phyloP scores from a whole-genome alignment of 2,888 invertebrate species.

The Cheilosia grossa region DNA sequence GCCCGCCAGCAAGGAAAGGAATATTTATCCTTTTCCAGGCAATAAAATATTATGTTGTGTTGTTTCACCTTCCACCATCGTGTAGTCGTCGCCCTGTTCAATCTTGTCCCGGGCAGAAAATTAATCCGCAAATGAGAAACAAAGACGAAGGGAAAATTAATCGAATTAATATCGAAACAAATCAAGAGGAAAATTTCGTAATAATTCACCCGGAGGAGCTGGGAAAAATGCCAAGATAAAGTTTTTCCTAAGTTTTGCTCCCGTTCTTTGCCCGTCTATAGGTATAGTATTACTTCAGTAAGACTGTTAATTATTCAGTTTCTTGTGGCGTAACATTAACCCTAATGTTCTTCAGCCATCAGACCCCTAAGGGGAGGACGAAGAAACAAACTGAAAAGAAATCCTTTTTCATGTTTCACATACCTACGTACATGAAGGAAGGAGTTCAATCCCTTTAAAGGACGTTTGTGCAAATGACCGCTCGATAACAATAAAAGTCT shows the following conservation, averaged over 20 bases:
- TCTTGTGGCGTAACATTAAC: constrained; percentile 34
- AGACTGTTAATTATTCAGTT: constrained; percentile 60
- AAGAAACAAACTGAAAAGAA: constrained; percentile 11
- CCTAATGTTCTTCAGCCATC: constrained; percentile 26
- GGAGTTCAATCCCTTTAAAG: constrained; percentile 6
- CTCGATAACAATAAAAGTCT: constrained; percentile 60
- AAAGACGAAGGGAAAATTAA: constrained; percentile 54
- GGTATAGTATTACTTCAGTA: constrained; percentile 4
- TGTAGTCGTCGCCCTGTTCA: constrained; percentile 33
- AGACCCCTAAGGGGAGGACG: background rate
- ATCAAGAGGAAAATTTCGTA: constrained; percentile 73
- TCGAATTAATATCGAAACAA: constrained; percentile 75
- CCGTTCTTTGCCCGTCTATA: background rate
- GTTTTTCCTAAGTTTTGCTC: constrained; percentile 30
- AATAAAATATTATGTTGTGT: constrained; percentile 68
- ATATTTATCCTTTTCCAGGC: constrained; percentile 73
- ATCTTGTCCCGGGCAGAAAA: constrained; percentile 55
- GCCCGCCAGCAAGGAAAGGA: constrained; percentile 56
- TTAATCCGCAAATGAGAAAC: constrained; percentile 55
- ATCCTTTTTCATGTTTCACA: constrained; percentile 28
- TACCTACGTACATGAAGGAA: background rate
- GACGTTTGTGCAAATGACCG: constrained; percentile 49
- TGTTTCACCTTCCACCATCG: constrained; percentile 18
- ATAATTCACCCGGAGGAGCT: constrained; percentile 61
- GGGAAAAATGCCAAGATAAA: constrained; percentile 60